phyloP scores from a whole-genome alignment of 2,888 invertebrate species.

The Chalcis sispes region DNA sequence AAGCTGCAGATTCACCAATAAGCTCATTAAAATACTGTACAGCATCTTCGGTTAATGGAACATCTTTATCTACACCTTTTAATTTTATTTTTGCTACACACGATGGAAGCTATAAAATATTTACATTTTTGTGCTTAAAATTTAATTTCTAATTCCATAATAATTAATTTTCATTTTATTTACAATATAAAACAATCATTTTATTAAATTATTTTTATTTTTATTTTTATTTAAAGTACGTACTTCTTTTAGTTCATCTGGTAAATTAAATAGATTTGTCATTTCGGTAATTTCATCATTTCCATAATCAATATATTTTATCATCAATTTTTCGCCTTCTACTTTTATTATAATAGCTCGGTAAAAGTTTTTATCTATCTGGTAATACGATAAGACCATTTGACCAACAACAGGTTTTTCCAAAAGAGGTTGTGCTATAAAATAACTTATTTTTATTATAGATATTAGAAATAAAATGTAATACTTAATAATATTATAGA shows the following conservation, averaged over 20 bases:
- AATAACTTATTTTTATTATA: slow-evolving; percentile 21
- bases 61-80: slow-evolving; percentile 62
- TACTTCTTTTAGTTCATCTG: slow-evolving; percentile 66
- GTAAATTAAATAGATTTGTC: slow-evolving; percentile 62
- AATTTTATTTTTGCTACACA: slow-evolving; percentile 63
- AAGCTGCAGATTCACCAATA: slow-evolving; percentile 60
- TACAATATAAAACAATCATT: background rate
- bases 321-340: slow-evolving; percentile 57
- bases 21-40: slow-evolving; percentile 63
- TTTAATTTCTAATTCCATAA: slow-evolving; percentile 29
- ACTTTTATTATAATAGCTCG: slow-evolving; percentile 68
- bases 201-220: background rate
- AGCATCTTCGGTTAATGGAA: slow-evolving; percentile 66
- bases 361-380: slow-evolving; percentile 68
- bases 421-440: slow-evolving; percentile 61
- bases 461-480: slow-evolving; percentile 8
- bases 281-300: slow-evolving; percentile 64
- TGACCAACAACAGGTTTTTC: slow-evolving; percentile 65
- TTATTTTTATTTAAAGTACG: slow-evolving; percentile 28
- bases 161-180: background rate
- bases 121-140: too few species aligned
- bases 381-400: slow-evolving; percentile 68
- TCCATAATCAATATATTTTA: slow-evolving; percentile 72
- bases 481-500: background rate
- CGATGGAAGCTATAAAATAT: slow-evolving; percentile 57